These are phyloP conservation scores for Chiloscyllium punctatum DNA, from an alignment of 2,797 vertebrate genomes.

Conservation along the genomic window DNA sequence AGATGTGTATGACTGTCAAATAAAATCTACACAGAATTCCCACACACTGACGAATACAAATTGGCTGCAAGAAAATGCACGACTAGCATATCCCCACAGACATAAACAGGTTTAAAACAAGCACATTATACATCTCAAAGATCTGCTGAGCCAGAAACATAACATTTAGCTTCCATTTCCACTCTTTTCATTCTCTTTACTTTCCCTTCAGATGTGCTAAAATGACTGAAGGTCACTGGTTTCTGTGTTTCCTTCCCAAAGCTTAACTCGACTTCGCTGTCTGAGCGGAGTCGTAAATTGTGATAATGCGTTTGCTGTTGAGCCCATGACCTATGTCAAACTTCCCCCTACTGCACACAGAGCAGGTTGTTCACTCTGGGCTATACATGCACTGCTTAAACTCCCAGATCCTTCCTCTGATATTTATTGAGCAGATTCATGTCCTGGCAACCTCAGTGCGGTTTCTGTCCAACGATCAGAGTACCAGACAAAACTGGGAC, in stretches of 20 bases:
- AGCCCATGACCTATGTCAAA: not conserved
- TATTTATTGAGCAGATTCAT: not conserved
- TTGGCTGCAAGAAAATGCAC: too few relatives aligned
- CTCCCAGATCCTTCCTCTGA: not conserved
- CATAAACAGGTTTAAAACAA: not conserved
- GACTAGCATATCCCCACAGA: too few relatives aligned
- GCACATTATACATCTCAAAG: not conserved
- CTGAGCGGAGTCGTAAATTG: not conserved
- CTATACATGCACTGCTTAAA: not conserved
- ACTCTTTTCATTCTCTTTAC: not conserved
- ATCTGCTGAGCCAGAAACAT: not conserved
- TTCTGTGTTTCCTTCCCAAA: not conserved
- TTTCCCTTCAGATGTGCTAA: not conserved
- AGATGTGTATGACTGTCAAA: too few relatives aligned
- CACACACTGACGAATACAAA: too few relatives aligned
- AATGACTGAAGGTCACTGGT: not conserved
- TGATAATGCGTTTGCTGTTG: not conserved
- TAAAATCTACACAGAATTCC: too few relatives aligned
- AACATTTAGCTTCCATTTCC: not conserved
- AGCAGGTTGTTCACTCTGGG: not conserved
- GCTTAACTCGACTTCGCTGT: not conserved
- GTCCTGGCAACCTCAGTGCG: not conserved
- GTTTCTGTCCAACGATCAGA: not conserved
- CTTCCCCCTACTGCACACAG: not conserved
- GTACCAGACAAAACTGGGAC: not conserved